Conservation (phyloP, 2,888 invertebrate genomes). For the Drymonia ruficornis region DNA sequence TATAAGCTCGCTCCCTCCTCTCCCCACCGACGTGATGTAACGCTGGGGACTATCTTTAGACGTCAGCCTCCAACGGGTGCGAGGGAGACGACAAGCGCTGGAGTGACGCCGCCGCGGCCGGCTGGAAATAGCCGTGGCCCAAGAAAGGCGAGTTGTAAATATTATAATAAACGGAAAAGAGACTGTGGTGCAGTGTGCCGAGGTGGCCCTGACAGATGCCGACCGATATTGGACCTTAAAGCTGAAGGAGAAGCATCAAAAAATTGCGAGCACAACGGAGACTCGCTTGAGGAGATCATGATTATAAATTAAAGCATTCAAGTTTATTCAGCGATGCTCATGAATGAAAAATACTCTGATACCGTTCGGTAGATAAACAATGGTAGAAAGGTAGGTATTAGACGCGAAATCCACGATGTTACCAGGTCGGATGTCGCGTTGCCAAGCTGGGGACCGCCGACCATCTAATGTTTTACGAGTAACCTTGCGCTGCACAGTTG, state of each 20-base stretch:
- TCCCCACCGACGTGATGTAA: constrained; percentile 82
- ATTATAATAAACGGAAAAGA: constrained; percentile 83
- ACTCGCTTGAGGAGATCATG: constrained; percentile 25
- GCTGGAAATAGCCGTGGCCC: constrained; percentile 86
- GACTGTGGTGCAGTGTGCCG: constrained; percentile 84
- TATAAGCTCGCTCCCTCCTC: constrained; percentile 80
- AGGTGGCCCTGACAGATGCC: constrained; percentile 67
- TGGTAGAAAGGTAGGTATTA: too few relatives aligned
- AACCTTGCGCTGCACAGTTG: constrained; percentile 28
- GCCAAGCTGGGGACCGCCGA: constrained; percentile 53
- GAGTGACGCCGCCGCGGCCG: constrained; percentile 63
- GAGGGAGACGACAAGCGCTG: constrained; percentile 69
- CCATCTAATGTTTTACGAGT: constrained; percentile 36
- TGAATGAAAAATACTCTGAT: constrained; percentile 59
- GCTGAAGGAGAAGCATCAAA: constrained; percentile 36
- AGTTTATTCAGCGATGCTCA: constrained; percentile 45
- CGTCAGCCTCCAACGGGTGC: constrained; percentile 55
- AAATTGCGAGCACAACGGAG: constrained; percentile 32
- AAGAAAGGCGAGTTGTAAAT: constrained; percentile 86
- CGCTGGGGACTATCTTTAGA: constrained; percentile 78
- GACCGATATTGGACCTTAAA: constrained; percentile 58
- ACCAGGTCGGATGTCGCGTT: constrained; percentile 56
- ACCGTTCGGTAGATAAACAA: constrained; percentile 46
- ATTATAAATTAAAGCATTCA: constrained; percentile 44
- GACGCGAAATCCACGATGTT: constrained; percentile 38